Evolutionary conservation across 2,888 invertebrate genomes (phyloP), one percentile per base, ranked within the genome.

Genomic region (Eristalinus aeneus): DNA sequence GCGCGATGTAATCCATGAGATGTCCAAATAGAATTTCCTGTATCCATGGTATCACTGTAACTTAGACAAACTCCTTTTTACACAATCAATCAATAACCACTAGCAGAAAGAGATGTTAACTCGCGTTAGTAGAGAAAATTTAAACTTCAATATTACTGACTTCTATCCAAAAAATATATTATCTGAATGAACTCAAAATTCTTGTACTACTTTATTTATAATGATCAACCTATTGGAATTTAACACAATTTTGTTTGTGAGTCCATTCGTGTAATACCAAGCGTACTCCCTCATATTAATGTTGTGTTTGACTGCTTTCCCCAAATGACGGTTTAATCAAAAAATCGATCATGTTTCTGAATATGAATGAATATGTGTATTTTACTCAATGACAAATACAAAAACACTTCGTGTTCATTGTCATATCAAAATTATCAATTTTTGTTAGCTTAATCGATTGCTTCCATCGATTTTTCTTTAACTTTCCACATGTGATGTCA

Each of bases 301-400:
- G 53, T 60, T 67, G 34, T 53, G 53, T 67, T 67, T 22, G 32
- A 23, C 46, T 27, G 32, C 32, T 58, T 10, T 54, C 54, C 61
- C 60, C 63, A 39, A 54, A 32, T 27, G 46, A 60, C 64, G 64
- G 27, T 54, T 74, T 39, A 74, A 69, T 69, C 22, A 65, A 53
- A 80, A 75, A 75, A 80, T 80, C 75, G 80, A 84, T 80, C 72
- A 68, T 22, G 53, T 23, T 39, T 36, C 64, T 36, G 68, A n/a
- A n/a, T n/a, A n/a, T n/a, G n/a, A n/a, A 22, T 60, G 22, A 36
- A 67, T 72, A 54, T 65, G 31, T 60, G 79, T 61, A 75, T 61
- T 75, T 75, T 46, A 34, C 11, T 23, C 46, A 75, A 71, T 54
- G 60, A 71, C 27, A 67, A 67, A 32, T 46, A 72, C 56, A 54